Evolutionary conservation across 2,888 invertebrate genomes (phyloP), one percentile per base, ranked within the genome.

Genomic region (Scaeva pyrastri): DNA sequence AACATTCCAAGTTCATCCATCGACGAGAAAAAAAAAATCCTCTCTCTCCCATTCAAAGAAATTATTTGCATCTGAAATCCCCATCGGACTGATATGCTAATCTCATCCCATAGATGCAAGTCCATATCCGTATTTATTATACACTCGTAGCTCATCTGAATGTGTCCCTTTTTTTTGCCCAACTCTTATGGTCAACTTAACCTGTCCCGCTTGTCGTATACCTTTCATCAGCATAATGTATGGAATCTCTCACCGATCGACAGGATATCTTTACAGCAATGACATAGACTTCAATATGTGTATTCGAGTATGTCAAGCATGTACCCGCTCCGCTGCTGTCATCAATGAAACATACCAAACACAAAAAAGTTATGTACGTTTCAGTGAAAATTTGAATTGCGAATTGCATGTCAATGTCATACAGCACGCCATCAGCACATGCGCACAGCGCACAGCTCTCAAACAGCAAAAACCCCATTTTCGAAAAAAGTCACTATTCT

Each of bases 331-430:
- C 16, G n/a, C 66, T 52, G 66, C 48, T 80, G 64, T 62, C 73
- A 56, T 74, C 73, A 78, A 86, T 77, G 77, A 74, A 86, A 81
- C 72, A 55, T 70, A 52, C 72, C 64, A 50, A 76, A 75, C 58
- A n/a, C 52, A 41, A 76, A 79, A 79, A n/a, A n/a, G n/a, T 72
- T 80, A 85, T 80, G 75, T 68, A 85, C 84, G 72, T 80, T 66
- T 72, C 76, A 81, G 36, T n/a, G 31, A 66, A 68, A 91, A 89
- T 91, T 91, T 91, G 91, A 91, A 91, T 91, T 91, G 90, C 91
- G 90, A 91, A 90, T 88, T 89, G 79, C 80, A 74, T 82, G 86
- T 86, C 86, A 86, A 76, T 86, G 86, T 86, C 86, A 86, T 86
- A 78, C 86, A 71, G 85, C 76, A 85, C 83, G 66, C 71, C 23